Base-by-base conservation (phyloP, 2,888 invertebrate genomes). In the Parasteatoda lunata region DNA sequence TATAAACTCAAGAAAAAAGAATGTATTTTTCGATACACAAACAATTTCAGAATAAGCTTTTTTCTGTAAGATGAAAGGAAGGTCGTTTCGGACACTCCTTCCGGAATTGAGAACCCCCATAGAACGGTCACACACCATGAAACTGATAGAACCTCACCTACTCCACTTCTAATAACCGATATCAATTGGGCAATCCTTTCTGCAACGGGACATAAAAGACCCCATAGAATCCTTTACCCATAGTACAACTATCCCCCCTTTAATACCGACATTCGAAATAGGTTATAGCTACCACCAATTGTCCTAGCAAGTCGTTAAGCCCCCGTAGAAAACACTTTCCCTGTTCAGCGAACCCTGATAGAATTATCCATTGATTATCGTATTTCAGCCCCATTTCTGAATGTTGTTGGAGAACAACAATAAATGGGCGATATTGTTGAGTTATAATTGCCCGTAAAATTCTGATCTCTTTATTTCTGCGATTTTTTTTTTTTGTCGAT, bases 111-210 rank as follows among this genome's bases (percentile, higher is more conserved):
- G 30, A 30, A 30, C 30, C 30, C 30, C 30, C 30, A 30, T 30
- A 30, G 30, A 30, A 59, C 59, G 8, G 59, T 59, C 59, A 59
- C 59, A 59, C 59, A 59, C 59, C 59, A 59, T 59, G 59, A 59
- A 59, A 59, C 59, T 59, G 59, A n/a, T 73, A 73, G 45, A 73
- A 52, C 73, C 52, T 66, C 77, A 54, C 69, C 47, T 30, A 51
- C 51, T 48, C 72, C 52, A 48, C 49, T 54, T 66, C 75, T 68
- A 81, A 81, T 81, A 81, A 81, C 75, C 66, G 51, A 75, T 81
- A 73, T 68, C 81, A 81, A 69, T 81, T 75, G 75, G 59, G 65
- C 75, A 15, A 65, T 76, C 75, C 75, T 30, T 30, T 54, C 54
- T 73, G 13, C 54, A 45, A 9, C 0, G 15, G 54, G 30, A 11